Conservation (phyloP, 2,888 invertebrate species). For the Deilephila porcellus region DNA sequence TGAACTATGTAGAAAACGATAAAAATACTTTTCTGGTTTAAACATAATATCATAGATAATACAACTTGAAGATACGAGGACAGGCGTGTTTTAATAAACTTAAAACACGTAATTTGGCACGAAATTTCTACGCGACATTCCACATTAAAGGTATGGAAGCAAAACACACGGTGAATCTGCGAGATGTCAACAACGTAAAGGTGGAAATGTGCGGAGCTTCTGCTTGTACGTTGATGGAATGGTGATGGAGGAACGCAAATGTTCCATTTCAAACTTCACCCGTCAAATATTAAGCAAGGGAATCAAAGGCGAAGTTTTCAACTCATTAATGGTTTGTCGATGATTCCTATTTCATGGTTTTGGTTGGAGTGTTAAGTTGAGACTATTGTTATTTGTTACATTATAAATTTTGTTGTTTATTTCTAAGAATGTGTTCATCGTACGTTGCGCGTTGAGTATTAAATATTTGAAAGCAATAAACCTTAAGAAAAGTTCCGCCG, state of each 20-base stretch:
- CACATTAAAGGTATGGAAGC: constrained; percentile 17
- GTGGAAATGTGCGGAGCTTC: constrained; percentile 25
- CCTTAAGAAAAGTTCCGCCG: not conserved
- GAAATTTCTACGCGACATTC: constrained; percentile 11
- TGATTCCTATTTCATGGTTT: not conserved
- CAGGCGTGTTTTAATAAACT: not conserved
- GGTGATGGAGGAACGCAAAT: constrained; percentile 25
- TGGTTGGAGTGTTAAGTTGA: not conserved
- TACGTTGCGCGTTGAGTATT: not conserved
- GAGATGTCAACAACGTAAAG: constrained; percentile 26
- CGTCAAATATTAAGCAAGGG: constrained; percentile 10
- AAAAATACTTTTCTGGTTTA: too few relatives aligned
- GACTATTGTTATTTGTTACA: not conserved
- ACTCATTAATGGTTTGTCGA: not conserved
- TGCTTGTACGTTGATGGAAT: constrained; percentile 23
- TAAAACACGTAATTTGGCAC: constrained; percentile 10
- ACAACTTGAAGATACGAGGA: too few relatives aligned
- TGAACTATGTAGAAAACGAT: too few relatives aligned
- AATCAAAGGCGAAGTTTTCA: not conserved
- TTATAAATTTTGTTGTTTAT: not conserved
- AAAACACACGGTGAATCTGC: constrained; percentile 23
- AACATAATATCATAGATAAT: not conserved
- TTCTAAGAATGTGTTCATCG: not conserved
- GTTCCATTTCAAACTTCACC: constrained; percentile 13
- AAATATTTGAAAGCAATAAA: not conserved